Evolutionary conservation across 2,797 vertebrate species (phyloP), one percentile per base, ranked within the genome.

Genomic region (Xenopus petersii): DNA sequence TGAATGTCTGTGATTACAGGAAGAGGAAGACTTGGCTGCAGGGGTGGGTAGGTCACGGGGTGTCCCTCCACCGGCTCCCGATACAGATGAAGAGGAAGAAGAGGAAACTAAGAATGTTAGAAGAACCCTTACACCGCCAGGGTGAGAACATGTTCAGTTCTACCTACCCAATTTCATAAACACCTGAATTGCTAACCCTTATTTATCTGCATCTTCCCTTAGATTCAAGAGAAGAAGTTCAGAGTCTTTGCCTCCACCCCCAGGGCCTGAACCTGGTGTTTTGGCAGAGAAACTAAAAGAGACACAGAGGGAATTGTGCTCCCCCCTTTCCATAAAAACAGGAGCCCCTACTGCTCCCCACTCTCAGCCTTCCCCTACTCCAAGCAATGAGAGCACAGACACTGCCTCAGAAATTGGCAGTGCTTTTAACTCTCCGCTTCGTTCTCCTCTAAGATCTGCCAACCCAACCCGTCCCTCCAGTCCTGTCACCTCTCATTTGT

Each of bases 331-430:
- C 51, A 95, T 99, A 79, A 96, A 96, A 84, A 98, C 96, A 0
- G 95, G 94, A 4, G 92, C 95, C 1, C 90, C 93, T 0, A 90
- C 93, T 0, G 94, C 94, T 13, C 88, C 93, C 0, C 94, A 97
- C 48, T 97, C 95, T 0, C 97, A 98, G 86, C 95, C 97, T 11
- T 98, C 97, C 0, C 98, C 97, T 13, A 98, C 98, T 0, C 98
- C 98, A 77, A 99, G 98, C 92, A 99, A 99, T 0, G 98, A 99
- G 87, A 99, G 98, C 90, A 99, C 97, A 0, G 98, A 99, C 89
- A 98, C 97, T 0, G 97, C 98, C 56, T 99, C 98, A 0, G 98
- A 99, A 88, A 99, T 99, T 0, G 97, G 98, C 87, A 99, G 98
- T 0, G 98, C 97, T 79, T 99, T 99, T 87, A 99, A 98, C 87